phyloP scores from a whole-genome alignment of 2,113 vertebrate genomes.

The Seriola rivoliana region DNA sequence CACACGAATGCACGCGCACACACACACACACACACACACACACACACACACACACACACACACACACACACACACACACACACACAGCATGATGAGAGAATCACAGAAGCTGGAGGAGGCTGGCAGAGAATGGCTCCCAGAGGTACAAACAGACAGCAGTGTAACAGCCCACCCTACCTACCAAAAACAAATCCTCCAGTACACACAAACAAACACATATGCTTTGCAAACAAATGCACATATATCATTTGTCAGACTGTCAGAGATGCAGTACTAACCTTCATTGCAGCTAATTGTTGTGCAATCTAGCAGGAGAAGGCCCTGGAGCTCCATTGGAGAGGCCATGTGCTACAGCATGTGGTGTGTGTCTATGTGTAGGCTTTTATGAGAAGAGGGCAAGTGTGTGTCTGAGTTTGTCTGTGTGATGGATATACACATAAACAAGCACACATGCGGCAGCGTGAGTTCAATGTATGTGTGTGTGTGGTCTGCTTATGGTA shows the following conservation, averaged over 20 bases:
- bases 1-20: constrained; percentile 14
- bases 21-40: constrained; percentile 16
- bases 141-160: constrained; percentile 59
- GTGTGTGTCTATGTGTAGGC: constrained; percentile 30
- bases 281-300: constrained; percentile 69
- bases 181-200: constrained; percentile 34
- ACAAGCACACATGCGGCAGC: constrained; percentile 20
- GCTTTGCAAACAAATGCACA: constrained; percentile 51
- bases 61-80: constrained; percentile 12
- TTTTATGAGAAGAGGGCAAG: constrained; percentile 33
- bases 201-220: constrained; percentile 65
- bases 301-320: constrained; percentile 54
- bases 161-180: constrained; percentile 27
- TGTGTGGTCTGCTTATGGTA: constrained; percentile 43
- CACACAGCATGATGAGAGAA: constrained; percentile 24
- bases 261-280: constrained; percentile 31
- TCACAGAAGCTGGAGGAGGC: constrained; percentile 52
- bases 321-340: constrained; percentile 46
- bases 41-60: constrained; percentile 15
- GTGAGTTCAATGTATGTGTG: constrained; percentile 22
- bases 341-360: constrained; percentile 23
- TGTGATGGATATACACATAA: constrained; percentile 14
- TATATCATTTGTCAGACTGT: constrained; percentile 51
- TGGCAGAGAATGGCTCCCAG: constrained; percentile 57
- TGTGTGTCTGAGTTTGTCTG: constrained; percentile 3